Percentiles rank a stretch among this genome's conserved stretches.
phyloP scores from a whole-genome alignment of 2,888 invertebrate genomes.

The Campoletis raptor region DNA sequence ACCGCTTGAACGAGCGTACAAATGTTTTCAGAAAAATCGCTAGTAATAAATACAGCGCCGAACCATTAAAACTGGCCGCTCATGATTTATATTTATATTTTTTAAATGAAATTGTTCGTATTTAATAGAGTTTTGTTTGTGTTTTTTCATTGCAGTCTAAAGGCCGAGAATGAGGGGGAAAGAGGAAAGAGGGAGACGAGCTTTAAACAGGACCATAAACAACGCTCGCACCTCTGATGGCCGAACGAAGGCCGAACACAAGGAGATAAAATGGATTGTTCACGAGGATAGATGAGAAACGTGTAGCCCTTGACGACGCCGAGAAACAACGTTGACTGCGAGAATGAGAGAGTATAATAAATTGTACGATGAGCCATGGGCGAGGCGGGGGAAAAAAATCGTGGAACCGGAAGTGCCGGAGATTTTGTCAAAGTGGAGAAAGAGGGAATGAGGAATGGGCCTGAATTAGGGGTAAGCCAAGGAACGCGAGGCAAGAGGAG shows the following conservation, averaged over 20 bases:
- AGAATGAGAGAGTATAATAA: slow-evolving; percentile 33
- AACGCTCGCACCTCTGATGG: slow-evolving; percentile 30
- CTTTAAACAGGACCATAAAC: slow-evolving; percentile 23
- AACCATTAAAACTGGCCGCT: background rate
- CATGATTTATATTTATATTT: background rate
- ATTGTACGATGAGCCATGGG: slow-evolving; percentile 42
- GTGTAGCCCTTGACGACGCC: slow-evolving; percentile 11
- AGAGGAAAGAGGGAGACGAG: background rate
- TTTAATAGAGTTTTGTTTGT: slow-evolving; percentile 2
- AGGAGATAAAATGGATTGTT: slow-evolving; percentile 1
- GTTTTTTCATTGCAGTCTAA: slow-evolving; percentile 63
- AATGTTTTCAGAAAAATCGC: background rate
- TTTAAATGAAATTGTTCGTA: background rate
- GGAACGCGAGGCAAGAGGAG: background rate
- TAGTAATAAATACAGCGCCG: background rate
- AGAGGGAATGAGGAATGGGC: slow-evolving; percentile 35
- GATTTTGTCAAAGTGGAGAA: slow-evolving; percentile 7
- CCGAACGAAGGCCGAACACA: slow-evolving; percentile 35
- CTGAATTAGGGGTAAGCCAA: slow-evolving; percentile 40
- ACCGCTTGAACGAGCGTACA: background rate
- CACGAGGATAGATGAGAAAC: slow-evolving; percentile 29
- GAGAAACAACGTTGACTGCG: background rate
- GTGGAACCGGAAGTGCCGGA: slow-evolving; percentile 52
- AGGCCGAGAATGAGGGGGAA: slow-evolving; percentile 45
- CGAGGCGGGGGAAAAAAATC: background rate